Evolutionary conservation across 64 coral and sea anemone genomes (phyloP), one percentile per base, ranked within the genome.

Genomic region (Exaiptasia diaphana): DNA sequence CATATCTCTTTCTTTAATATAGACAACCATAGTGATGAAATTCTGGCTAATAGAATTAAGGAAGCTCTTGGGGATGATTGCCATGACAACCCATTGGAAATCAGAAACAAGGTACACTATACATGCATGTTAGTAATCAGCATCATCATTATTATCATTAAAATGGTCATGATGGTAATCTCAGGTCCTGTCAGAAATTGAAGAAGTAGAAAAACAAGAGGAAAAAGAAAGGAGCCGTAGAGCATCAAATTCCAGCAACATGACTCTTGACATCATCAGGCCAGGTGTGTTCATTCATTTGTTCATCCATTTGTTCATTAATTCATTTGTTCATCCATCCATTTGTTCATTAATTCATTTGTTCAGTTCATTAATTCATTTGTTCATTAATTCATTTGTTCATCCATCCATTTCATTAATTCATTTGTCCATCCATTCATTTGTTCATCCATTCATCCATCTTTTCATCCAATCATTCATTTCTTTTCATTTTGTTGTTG

Each of bases 31-130:
- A 35, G 38, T 65, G 70, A 78, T 58, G 90, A 93, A 4, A 67
- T 67, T 6, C 46, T 88, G 30, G 59, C 90, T 22, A 38, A 41
- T 22, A 93, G 63, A 76, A 88, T 93, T 38, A 87, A 88, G 43
- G 90, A 93, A 44, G 70, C 85, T 43, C 90, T 93, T 69, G 90
- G 90, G 28, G 85, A 78, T 68, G 78, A 87, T 36, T 93, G 46
- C 28, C 24, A 74, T 30, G 90, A 78, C 56, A 60, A 92, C 37
- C 90, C 82, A 2, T 61, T 92, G 69, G 82, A 80, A 27, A 41
- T 92, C 3, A 92, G 90, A 86, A 71, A 86, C 44, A 53, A 86
- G 90, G 90, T 92, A 5, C 54, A 30, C 31, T 22, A 34, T 6
- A 74, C 12, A 53, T 26, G 25, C 30, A 53, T 50, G 27, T 1